Base-by-base conservation (phyloP, 2,113 vertebrate species). In the Scomber colias region DNA sequence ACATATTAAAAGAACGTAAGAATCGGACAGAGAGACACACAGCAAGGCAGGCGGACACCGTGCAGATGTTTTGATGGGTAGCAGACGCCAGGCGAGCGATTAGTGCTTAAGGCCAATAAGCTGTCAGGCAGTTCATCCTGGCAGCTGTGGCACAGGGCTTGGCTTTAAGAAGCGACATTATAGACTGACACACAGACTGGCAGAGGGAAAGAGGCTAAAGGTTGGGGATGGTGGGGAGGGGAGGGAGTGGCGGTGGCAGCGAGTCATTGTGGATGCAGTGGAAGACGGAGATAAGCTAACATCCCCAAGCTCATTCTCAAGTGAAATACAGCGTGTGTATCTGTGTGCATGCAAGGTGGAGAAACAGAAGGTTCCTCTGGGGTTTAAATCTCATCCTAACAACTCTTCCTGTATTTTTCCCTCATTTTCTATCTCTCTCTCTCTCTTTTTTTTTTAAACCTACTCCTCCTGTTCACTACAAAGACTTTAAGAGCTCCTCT, bases 301-400 rank as follows among this genome's bases (percentile, higher is more conserved):
- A 87, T 90, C 84, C 92, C 84, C 83, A 89, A 79, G 77, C 81
- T 85, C 75, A 82, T 91, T 87, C 85, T n/a, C 24, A 11, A 81
- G 61, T 24, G 57, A 62, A 87, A 81, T 48, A 62, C 66, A 62
- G 51, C 14, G 74, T 27, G 70, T 46, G 45, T 35, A 56, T 64
- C 50, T 64, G 71, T 14, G 60, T 55, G 15, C 8, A 15, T 70
- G 59, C 46, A 64, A 24, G 35, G 51, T 27, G 44, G 66, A 30
- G 72, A 11, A 50, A 69, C 69, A 73, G 56, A 40, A 74, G 14
- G 27, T 16, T 46, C 53, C 50, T 57, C n/a, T 1, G 30, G 60
- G 59, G 5, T 17, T 6, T 4, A 3, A 0, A 27, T 9, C 11
- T 53, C 21, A 15, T 55, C 44, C 50, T 62, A 17, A 45, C 40